These are phyloP conservation scores for Tenthredo distinguenda DNA, from an alignment of 2,888 invertebrate species.

Conservation along the genomic window DNA sequence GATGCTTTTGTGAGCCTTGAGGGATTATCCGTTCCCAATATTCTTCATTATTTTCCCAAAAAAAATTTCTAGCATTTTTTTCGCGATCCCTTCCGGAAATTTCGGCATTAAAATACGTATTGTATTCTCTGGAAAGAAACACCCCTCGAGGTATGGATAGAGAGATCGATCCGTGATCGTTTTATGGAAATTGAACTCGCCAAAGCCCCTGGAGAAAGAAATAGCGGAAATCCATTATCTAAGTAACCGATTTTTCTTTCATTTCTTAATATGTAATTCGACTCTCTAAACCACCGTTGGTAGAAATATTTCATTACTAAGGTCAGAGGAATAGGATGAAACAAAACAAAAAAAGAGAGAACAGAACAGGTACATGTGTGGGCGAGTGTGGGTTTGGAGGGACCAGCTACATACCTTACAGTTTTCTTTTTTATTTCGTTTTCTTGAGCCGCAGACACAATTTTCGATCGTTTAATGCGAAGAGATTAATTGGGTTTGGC, in stretches of 20 bases:
- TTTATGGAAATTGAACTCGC: not conserved
- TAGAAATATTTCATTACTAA: not conserved
- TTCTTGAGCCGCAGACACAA: not conserved
- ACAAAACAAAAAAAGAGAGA: not conserved
- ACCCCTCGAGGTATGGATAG: not conserved
- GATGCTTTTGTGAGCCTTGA: not conserved
- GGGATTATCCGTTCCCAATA: not conserved
- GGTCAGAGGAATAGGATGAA: not conserved
- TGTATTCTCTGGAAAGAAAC: not conserved
- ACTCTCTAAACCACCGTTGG: not conserved
- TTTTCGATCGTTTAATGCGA: not conserved
- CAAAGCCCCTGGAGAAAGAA: not conserved
- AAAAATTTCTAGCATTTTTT: not conserved
- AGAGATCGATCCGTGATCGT: not conserved
- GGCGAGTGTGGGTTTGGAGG: not conserved
- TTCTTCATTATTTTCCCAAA: not conserved
- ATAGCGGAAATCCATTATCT: not conserved
- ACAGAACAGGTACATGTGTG: not conserved
- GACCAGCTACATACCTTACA: not conserved
- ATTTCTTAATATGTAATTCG: not conserved
- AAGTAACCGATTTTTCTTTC: not conserved
- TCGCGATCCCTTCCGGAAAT: not conserved
- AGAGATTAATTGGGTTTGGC: not conserved
- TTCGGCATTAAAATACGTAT: not conserved
- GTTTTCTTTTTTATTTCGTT: not conserved